Base-by-base conservation (phyloP, 2,113 vertebrate species). In the Toxostoma redivivum region DNA sequence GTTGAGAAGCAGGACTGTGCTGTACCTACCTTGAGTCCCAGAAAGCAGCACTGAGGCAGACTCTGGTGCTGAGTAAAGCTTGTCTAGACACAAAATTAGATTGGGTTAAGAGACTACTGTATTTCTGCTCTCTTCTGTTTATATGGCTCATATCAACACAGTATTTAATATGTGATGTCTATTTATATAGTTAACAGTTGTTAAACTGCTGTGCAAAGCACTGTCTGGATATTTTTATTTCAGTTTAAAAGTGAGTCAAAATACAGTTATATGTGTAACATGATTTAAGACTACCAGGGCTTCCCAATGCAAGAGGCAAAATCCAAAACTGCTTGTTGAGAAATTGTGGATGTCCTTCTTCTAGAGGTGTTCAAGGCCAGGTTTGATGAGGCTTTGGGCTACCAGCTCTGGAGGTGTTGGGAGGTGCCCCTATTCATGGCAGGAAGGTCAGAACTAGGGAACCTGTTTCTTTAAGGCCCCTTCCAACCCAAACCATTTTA, bases 111-210 rank as follows among this genome's bases (percentile, higher is more conserved):
- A 81, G 70, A 57, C 86, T 85, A 69, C 91, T 42, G 69, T 81
- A 92, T 84, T 95, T 94, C 95, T 91, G 45, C 28, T 95, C 83
- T 91, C 61, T 89, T 95, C 73, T 92, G 93, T 94, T 96, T 95
- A 85, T 94, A 84, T 33, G 77, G 73, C 31, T 94, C 81, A 8
- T 95, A 94, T 95, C 92, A 95, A 95, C 95, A 92, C 53, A 81
- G 53, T 91, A 92, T 95, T 92, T 81, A 89, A 53, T 94, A 80
- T 11, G 2, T 90, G 69, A 78, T 92, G 61, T 91, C 83, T 97
- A 94, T 96, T 95, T 96, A 89, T 95, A 53, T 38, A 84, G 91
- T 79, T 84, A 94, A 81, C 61, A 89, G 77, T 95, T 95, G 91
- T 86, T 94, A 91, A 95, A 95, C 77, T 89, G 78, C 80, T 91